Evolutionary conservation across 1,140 invertebrate genomes (phyloP), one percentile per base, ranked within the genome.

Genomic region (Philopotamus ludificatus): DNA sequence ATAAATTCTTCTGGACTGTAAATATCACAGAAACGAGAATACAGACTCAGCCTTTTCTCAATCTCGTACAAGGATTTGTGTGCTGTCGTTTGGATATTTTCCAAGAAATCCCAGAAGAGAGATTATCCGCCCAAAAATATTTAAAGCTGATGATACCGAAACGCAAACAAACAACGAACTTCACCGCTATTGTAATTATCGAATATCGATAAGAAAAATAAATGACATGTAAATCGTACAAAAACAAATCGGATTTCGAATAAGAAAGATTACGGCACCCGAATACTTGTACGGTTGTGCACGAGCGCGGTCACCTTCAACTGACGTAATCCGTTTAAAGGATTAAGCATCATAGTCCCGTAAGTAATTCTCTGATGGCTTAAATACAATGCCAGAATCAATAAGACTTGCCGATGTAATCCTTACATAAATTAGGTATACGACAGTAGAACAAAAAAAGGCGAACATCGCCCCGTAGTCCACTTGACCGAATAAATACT

Each of bases 211-310:
- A n/a, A n/a, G n/a, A n/a, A n/a, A n/a, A n/a, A n/a, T n/a, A n/a
- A n/a, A n/a, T n/a, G n/a, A n/a, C n/a, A n/a, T n/a, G n/a, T n/a
- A n/a, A n/a, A n/a, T n/a, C n/a, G n/a, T n/a, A n/a, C 39, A 51
- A 41, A 49, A 51, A 51, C 49, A 66, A 66, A 66, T 66, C 64
- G 64, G 58, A 61, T 66, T 66, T 57, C 49, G 57, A 66, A 66
- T 58, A 66, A 60, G 58, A 61, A 34, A 61, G 58, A 66, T 66
- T 66, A 61, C 28, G 50, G 54, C 16, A 15, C 15, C 18, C n/a
- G 49, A 20, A 20, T 12, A n/a, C 10, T 39, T 18, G 25, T 26
- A 34, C 51, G 25, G 20, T 34, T 34, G 16, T n/a, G 20, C 2
- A 22, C 23, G 26, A 58, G 42, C 21, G 26, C 26, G 57, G 57